Evolutionary conservation across 2,113 vertebrate genomes (phyloP).

Genomic region (Petromus typicus): DNA sequence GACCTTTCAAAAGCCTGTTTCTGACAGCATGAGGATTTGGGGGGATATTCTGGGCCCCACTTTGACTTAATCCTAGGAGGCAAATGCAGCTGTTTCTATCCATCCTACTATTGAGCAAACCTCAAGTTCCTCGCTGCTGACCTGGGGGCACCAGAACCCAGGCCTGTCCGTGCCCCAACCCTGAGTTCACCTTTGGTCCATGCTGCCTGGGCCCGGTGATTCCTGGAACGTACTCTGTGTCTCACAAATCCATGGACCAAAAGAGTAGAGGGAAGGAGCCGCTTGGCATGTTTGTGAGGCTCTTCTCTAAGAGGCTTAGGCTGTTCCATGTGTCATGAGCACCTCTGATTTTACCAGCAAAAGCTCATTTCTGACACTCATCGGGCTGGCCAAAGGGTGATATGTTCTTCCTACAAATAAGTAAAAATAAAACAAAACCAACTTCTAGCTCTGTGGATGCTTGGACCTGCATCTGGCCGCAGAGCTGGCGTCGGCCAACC

Average conservation of each 20-base stretch:
- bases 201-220: neutral
- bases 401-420: neutral
- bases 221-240: neutral
- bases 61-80: neutral
- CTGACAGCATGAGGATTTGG: neutral
- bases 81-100: neutral
- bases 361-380: neutral
- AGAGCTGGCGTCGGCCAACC: neutral
- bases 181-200: neutral
- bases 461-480: neutral
- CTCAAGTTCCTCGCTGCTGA: neutral
- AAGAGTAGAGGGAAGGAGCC: neutral
- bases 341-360: neutral
- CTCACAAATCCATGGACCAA: rapidly evolving
- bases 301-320: neutral
- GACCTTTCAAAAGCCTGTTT: neutral
- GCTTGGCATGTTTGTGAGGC: no score
- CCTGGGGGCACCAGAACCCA: neutral
- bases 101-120: neutral
- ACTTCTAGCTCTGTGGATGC: neutral
- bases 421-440: neutral
- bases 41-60: neutral
- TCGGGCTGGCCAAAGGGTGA: neutral
- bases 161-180: neutral
- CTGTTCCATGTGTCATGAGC: neutral